Evolutionary conservation across 2,113 vertebrate species (phyloP), one percentile per base, ranked within the genome.

Genomic region (Syngnathus typhle): DNA sequence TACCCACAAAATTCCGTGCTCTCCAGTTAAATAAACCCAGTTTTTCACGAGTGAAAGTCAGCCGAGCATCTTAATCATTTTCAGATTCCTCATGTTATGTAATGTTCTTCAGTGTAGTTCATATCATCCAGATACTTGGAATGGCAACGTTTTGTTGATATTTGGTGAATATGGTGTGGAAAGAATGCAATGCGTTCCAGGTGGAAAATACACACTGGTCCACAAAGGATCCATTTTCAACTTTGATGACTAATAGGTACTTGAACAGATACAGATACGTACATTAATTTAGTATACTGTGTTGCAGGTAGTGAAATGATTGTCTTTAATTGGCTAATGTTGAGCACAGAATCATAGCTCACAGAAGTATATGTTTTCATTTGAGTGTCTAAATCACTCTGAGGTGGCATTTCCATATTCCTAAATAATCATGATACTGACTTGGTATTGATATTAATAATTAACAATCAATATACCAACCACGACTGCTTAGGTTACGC

Each of bases 31-130:
- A 82, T 79, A 72, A 72, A 76, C 36, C 66, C 4, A 23, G n/a
- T 27, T 13, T 52, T 60, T 60, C 55, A 64, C 64, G 67, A 49
- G 46, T 59, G 62, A n/a, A 65, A 60, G 11, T 56, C 52, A 27
- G 39, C 59, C 47, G 6, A 58, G 39, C 59, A 71, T 74, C 23
- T 7, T 69, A 72, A 82, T 85, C 49, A 62, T 65, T 76, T 59
- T 81, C 70, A 82, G 69, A 69, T 62, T 69, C 64, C 67, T 60
- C 56, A 78, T 64, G 65, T 76, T 66, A 58, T 23, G 63, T 60
- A 70, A 83, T 49, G 49, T 79, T 64, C 60, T 62, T 8, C 46
- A 65, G 39, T 69, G 39, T 36, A n/a, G 64, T 72, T 61, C n/a
- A 60, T 19, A 60, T 44, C 39, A 32, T 56, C 64, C 19, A 68